Evolutionary conservation across 2,888 invertebrate species (phyloP), one percentile per base, ranked within the genome.

Genomic region (Hyposoter dolosus): DNA sequence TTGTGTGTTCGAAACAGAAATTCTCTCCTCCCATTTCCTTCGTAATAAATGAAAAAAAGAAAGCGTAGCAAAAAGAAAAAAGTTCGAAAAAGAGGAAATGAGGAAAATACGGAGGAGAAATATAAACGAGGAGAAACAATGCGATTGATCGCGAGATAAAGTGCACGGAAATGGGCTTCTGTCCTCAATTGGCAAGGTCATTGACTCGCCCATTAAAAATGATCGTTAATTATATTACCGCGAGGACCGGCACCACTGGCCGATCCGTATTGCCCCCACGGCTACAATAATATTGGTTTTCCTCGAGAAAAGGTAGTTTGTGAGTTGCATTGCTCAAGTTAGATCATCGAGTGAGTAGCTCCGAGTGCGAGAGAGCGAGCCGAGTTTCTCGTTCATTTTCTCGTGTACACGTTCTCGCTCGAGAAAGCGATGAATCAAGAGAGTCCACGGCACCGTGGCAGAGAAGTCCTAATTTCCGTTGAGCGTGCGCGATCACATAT

Each of bases 381-480:
- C 45, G 76, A 68, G 69, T 78, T 43, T 76, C 75, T 66, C 71
- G 75, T 65, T 78, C 23, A 50, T 65, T 80, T 69, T 80, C 83
- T 79, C 50, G 82, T 28, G 43, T 63, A 35, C 71, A 63, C 79
- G 71, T 76, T 69, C 63, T 45, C 40, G 76, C n/a, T 87, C 88
- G 88, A 89, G 89, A 90, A 90, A 90, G 90, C 91, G 89, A 90
- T 90, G 89, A 91, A 89, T 90, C 88, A 89, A 86, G 86, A 85
- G 86, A 84, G 87, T 86, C 88, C 88, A 88, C 88, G 89, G 87
- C 88, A 88, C 88, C 89, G 90, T 88, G 89, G 88, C 89, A 88
- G 56, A 88, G 91, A 91, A 92, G 93, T 93, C 93, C 92, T 93
- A 93, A 93, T 93, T 93, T 93, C 91, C 92, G 93, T 93, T 90